These are phyloP conservation scores for Piliocolobus tephrosceles DNA, from an alignment of 2,113 vertebrate species.

Conservation along the genomic window DNA sequence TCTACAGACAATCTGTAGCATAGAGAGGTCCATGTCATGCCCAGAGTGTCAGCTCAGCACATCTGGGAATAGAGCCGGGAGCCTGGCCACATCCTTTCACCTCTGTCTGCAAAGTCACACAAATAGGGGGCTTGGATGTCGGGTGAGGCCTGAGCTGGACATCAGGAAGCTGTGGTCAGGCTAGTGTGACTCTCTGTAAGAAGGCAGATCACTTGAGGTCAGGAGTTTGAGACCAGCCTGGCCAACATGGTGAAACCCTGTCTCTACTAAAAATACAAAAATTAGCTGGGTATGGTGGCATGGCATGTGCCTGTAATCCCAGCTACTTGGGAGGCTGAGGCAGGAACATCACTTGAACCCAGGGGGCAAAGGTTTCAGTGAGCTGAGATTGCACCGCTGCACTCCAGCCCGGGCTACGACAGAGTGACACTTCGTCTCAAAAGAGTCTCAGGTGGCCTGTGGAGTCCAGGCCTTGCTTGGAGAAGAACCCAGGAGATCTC, in stretches of 20 bases:
- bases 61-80: neutral
- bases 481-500: neutral
- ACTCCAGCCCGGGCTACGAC: too few species aligned
- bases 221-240: too few species aligned
- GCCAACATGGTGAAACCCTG: too few species aligned
- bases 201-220: too few species aligned
- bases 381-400: too few species aligned
- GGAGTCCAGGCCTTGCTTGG: neutral
- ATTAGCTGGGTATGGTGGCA: too few species aligned
- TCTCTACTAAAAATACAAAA: too few species aligned
- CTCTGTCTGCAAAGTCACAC: neutral
- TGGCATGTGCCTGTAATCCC: too few species aligned
- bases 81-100: neutral
- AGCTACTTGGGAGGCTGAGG: too few species aligned
- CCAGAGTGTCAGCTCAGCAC: neutral
- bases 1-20: neutral
- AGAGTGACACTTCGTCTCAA: too few species aligned
- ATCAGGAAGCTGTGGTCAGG: neutral
- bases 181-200: neutral
- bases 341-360: too few species aligned
- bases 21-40: accelerated
- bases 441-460: neutral
- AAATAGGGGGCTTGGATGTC: accelerated
- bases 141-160: neutral
- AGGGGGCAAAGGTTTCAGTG: too few species aligned